Percentiles rank a stretch among this genome's conserved stretches.
Conservation (phyloP, 2,888 invertebrate species). For the Synergus gifuensis region DNA sequence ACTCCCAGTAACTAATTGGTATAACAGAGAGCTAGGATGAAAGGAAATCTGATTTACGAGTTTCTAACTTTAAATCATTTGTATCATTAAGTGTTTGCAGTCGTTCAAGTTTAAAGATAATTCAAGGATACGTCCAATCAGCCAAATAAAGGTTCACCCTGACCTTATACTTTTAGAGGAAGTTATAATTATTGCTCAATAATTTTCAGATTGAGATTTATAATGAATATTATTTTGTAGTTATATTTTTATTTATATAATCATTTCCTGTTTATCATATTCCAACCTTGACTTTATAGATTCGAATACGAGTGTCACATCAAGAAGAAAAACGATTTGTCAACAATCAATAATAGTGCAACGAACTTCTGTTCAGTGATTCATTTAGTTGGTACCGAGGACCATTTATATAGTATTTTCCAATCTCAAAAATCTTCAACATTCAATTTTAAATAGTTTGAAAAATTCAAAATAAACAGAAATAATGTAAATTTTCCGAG, state of each 20-base stretch:
- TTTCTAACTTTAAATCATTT: neutral
- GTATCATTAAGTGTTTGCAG: neutral
- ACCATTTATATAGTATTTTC: no score
- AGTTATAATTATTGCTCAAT: neutral
- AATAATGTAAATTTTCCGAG: neutral
- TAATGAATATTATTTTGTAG: neutral
- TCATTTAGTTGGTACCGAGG: neutral
- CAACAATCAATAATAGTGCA: conserved; percentile 18
- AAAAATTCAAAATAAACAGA: neutral
- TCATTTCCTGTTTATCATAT: conserved; percentile 11
- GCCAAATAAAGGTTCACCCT: neutral
- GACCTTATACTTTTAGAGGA: neutral
- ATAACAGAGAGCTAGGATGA: neutral
- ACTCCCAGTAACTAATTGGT: conserved; percentile 1
- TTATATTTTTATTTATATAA: neutral
- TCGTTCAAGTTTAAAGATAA: neutral
- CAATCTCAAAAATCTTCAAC: neutral
- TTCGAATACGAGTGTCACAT: neutral
- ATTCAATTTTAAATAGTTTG: neutral
- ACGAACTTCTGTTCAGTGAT: neutral
- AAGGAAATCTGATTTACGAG: neutral
- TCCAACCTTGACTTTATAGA: conserved; percentile 21
- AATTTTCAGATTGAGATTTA: no score
- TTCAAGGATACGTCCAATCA: neutral
- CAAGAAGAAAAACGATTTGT: conserved; percentile 10